Evolutionary conservation across 2,888 invertebrate genomes (phyloP).

Genomic region (Acanthosepion pharaonis): DNA sequence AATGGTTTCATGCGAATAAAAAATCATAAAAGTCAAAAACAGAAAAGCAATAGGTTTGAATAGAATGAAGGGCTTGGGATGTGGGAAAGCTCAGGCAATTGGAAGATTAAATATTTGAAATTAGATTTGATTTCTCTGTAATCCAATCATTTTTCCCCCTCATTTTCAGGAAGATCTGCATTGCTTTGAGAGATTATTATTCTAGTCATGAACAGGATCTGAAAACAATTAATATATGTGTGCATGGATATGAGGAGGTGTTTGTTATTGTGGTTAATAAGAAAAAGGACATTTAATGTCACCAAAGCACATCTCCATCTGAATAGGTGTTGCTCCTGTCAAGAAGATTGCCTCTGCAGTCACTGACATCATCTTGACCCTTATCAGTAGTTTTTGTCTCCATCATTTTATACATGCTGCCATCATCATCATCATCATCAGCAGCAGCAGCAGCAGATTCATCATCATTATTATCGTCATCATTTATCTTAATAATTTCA

Average conservation of each 20-base stretch:
- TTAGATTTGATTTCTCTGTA: conserved; percentile 1
- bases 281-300: background rate
- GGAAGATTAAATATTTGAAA: conserved; percentile 33
- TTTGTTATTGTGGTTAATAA: background rate
- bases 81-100: background rate
- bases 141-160: background rate
- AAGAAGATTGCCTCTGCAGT: background rate
- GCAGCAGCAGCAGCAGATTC: too few species aligned
- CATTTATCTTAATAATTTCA: too few species aligned
- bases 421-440: too few species aligned
- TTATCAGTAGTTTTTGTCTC: background rate
- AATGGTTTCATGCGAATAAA: background rate
- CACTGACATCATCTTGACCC: background rate
- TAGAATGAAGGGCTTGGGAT: background rate
- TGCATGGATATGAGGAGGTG: background rate
- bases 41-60: background rate
- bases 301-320: background rate
- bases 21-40: background rate
- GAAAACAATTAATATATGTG: background rate
- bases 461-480: too few species aligned
- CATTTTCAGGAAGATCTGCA: background rate
- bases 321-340: background rate
- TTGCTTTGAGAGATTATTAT: background rate
- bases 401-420: background rate
- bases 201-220: background rate